These are phyloP conservation scores for Epizoanthus scotinus DNA, from an alignment of 92 coral and sea anemone species.

Conservation along the genomic window DNA sequence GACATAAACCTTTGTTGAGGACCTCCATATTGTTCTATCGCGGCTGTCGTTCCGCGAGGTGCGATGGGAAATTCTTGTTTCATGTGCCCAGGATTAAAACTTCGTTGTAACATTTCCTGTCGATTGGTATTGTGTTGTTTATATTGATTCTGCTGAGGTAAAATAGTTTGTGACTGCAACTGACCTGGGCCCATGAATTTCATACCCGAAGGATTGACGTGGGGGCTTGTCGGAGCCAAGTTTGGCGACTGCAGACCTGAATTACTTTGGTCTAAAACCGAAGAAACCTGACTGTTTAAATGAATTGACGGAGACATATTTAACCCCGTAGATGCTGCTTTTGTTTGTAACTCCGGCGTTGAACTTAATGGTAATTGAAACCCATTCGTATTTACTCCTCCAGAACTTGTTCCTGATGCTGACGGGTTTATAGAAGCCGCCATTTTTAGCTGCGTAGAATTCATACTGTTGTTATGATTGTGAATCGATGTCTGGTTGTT, in stretches of 20 bases:
- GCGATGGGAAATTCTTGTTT: constrained; percentile 74
- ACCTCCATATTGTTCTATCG: constrained; percentile 85
- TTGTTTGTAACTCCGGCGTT: constrained; percentile 67
- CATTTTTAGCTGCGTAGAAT: constrained; percentile 44
- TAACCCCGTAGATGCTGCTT: constrained; percentile 57
- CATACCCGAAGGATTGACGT: constrained; percentile 40
- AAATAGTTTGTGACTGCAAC: constrained; percentile 31
- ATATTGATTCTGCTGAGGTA: constrained; percentile 75
- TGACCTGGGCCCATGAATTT: constrained; percentile 33
- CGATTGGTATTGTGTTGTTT: constrained; percentile 66
- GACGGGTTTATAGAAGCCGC: constrained; percentile 38
- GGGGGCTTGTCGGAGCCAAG: constrained; percentile 41
- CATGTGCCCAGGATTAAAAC: constrained; percentile 62
- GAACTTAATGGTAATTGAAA: constrained; percentile 76
- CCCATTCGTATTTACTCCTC: constrained; percentile 74
- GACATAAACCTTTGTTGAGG: constrained; percentile 84
- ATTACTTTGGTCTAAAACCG: constrained; percentile 74
- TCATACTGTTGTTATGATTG: constrained; percentile 42
- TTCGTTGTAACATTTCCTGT: constrained; percentile 82
- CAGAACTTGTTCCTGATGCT: constrained; percentile 16
- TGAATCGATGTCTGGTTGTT: constrained; percentile 25
- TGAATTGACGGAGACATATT: constrained; percentile 67
- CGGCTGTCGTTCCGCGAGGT: constrained; percentile 79
- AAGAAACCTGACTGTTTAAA: constrained; percentile 74
- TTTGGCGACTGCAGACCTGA: constrained; percentile 42